A percentile compares a stretch with the other conserved stretches of the same genome.
These are phyloP conservation scores for Ascidia mentula DNA, from an alignment of 23 tunicate genomes.

Conservation along the genomic window DNA sequence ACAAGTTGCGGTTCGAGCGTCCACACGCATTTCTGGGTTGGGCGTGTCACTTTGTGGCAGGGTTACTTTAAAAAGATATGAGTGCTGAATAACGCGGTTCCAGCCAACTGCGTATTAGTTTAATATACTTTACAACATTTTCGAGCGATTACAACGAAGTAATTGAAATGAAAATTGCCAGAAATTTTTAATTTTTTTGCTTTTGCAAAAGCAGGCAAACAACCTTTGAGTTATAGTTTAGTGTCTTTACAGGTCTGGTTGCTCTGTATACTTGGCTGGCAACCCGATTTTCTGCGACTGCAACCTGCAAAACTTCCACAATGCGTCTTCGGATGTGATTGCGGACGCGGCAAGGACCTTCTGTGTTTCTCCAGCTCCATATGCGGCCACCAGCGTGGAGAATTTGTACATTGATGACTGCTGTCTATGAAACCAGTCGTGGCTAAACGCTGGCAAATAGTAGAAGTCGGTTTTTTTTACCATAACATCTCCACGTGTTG, in stretches of 20 bases:
- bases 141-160: no score
- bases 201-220: not conserved
- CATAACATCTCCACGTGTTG: no score
- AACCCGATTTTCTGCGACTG: conserved; percentile 75
- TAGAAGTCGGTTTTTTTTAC: not conserved
- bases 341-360: conserved; percentile 20
- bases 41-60: no score
- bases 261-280: conserved; percentile 43
- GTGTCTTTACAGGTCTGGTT: not conserved
- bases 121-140: no score
- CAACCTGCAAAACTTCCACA: conserved; percentile 33
- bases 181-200: not conserved
- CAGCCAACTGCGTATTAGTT: no score
- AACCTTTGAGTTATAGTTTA: not conserved
- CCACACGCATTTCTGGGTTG: no score
- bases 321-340: conserved; percentile 23
- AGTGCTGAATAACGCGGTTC: no score
- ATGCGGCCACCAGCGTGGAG: not conserved
- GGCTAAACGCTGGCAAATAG: no score
- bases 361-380: conserved; percentile 31
- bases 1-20: no score
- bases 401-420: conserved; percentile 42
- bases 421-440: conserved; percentile 24
- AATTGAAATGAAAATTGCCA: no score
- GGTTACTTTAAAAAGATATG: no score